Base-by-base conservation (phyloP, 1,140 invertebrate species). In the Diachasmimorpha longicaudata region DNA sequence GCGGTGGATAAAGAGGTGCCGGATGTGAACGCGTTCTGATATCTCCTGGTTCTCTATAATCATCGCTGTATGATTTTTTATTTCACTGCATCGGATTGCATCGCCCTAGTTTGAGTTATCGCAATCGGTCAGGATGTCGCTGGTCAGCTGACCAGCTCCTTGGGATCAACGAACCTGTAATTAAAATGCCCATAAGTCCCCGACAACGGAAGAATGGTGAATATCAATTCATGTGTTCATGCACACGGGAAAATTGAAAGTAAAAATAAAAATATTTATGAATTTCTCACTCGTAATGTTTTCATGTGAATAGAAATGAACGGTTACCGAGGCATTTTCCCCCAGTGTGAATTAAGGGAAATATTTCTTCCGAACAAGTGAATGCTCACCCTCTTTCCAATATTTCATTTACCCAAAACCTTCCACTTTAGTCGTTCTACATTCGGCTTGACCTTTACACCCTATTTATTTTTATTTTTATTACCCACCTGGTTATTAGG, bases 111-210 rank as follows among this genome's bases (percentile, higher is more conserved):
- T 71, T 63, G 63, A 44, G 69, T 68, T 79, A 79, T 79, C 78
- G 75, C 55, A 77, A 13, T 79, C 72, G 77, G 74, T 79, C 74
- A 76, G 78, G 78, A 79, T 79, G 78, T 77, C 72, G 72, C 42
- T 46, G 67, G 73, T 75, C 77, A 78, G 77, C 73, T 75, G 58
- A 63, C 58, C 58, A 63, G 58, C 10, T 16, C 11, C 58, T 6
- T 14, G 58, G 58, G 58, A 63, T 63, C 58, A 63, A 63, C 58
- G 58, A 63, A 63, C 58, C 21, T 63, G 23, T 23, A 63, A 63
- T 63, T 63, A 25, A 21, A 58, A 58, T 3, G 52, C 3, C 10
- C n/a, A 46, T 46, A n/a, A 46, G 9, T 19, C 23, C 9, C 23
- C 19, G 13, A 58, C 10, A 16, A 58, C 13, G 16, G 16, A 58